Conservation (phyloP, 2,113 vertebrate genomes). For the Leptobrachium leishanense region DNA sequence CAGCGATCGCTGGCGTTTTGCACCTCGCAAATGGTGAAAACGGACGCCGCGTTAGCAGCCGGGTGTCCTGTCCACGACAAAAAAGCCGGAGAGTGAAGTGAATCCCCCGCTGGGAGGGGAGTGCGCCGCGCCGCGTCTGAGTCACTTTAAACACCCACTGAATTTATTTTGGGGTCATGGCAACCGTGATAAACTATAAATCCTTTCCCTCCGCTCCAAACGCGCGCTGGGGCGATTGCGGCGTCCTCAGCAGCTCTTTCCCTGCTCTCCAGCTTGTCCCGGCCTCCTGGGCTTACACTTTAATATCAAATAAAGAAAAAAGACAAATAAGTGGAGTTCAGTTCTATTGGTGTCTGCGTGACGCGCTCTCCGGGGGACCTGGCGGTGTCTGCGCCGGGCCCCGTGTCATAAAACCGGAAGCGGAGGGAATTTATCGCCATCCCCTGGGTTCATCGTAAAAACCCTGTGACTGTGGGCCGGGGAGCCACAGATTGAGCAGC, state of each 20-base stretch:
- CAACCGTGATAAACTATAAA: constrained; percentile 59
- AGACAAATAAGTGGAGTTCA: no score
- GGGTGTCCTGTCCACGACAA: constrained; percentile 39
- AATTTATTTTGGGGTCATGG: constrained; percentile 63
- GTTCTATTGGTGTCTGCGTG: no score
- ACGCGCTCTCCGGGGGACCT: no score
- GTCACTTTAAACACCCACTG: constrained; percentile 57
- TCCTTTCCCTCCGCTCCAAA: constrained; percentile 55
- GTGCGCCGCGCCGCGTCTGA: constrained; percentile 54
- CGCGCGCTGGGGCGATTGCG: not conserved
- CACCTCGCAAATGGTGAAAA: not conserved
- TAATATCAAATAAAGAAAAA: not conserved
- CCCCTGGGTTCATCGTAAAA: no score
- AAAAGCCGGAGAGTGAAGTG: constrained; percentile 49
- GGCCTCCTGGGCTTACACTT: constrained; percentile 35
- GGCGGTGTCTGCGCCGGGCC: no score
- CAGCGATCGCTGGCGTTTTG: not conserved
- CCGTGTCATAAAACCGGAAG: no score
- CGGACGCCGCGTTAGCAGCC: constrained; percentile 39
- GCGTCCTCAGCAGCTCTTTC: not conserved
- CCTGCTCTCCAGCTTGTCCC: constrained; percentile 47
- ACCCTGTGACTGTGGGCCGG: no score
- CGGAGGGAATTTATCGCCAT: no score
- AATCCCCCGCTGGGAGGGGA: constrained; percentile 52
- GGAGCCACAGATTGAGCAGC: no score